Conservation (phyloP, 2,888 invertebrate genomes). For the Abscondita cerata region DNA sequence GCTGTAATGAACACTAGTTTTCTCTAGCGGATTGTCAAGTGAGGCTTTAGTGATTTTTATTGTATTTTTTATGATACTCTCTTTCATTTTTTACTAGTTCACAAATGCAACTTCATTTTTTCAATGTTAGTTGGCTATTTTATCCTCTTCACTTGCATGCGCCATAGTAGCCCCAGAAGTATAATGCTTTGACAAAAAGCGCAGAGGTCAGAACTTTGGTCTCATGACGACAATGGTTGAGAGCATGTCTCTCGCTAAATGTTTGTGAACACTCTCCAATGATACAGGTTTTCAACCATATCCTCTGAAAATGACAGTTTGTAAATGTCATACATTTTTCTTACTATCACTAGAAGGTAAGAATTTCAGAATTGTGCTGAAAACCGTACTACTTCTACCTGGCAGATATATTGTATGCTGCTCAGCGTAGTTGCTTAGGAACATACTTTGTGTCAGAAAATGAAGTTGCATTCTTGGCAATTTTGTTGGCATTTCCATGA, state of each 20-base stretch:
- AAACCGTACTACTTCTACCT: no score
- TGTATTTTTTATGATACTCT: background rate
- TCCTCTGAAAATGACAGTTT: background rate
- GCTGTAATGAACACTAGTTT: background rate
- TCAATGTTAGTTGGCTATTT: no score
- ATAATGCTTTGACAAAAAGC: background rate
- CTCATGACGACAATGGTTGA: background rate
- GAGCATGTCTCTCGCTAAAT: no score
- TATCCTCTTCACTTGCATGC: no score
- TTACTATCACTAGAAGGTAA: background rate
- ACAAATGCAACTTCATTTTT: background rate
- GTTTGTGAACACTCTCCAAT: background rate
- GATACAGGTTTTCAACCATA: background rate
- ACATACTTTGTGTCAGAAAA: no score
- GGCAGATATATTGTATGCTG: no score
- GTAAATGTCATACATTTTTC: background rate
- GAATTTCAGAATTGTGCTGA: no score
- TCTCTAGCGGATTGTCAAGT: background rate
- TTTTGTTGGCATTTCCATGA: no score
- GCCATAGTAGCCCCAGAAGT: background rate
- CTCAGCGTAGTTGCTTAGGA: no score
- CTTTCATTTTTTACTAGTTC: background rate
- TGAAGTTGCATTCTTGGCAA: no score
- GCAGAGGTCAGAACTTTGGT: background rate
- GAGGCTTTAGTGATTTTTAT: background rate